Conservation (phyloP, 1,140 invertebrate species). For the Panulirus ornatus region DNA sequence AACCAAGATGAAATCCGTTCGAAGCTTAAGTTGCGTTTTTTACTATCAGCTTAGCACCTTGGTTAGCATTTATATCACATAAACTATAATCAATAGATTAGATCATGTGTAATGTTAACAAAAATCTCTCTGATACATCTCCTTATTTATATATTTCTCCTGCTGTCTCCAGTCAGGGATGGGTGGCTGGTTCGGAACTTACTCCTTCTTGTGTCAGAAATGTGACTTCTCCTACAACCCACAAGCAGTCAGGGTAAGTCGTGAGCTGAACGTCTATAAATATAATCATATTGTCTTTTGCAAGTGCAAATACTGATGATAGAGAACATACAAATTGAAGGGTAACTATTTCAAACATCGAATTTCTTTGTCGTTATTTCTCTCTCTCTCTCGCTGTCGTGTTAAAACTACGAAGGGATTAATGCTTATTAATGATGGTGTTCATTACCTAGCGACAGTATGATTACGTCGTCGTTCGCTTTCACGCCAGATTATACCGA, state of each 20-base stretch:
- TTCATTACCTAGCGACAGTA: no score
- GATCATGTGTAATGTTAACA: no score
- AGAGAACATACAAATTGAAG: neutral
- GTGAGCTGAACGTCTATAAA: neutral
- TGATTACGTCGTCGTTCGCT: no score
- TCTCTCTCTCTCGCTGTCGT: no score
- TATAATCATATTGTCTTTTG: neutral
- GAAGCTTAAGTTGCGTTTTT: no score
- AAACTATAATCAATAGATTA: neutral
- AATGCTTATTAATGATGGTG: no score
- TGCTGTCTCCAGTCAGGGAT: conserved; percentile 10
- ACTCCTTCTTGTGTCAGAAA: conserved; percentile 33
- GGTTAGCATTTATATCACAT: neutral
- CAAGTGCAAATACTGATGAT: neutral
- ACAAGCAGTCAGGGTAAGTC: conserved; percentile 64
- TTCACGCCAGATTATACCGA: no score
- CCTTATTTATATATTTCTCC: no score
- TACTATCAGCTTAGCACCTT: neutral
- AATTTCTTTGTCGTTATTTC: neutral
- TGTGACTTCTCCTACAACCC: conserved; percentile 56
- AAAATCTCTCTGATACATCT: neutral
- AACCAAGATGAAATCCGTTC: no score
- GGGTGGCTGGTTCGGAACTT: conserved; percentile 51
- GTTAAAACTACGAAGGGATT: no score
- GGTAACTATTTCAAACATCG: neutral